Evolutionary conservation across 2,113 vertebrate species (phyloP).

Genomic region (Synodontis membranacea): DNA sequence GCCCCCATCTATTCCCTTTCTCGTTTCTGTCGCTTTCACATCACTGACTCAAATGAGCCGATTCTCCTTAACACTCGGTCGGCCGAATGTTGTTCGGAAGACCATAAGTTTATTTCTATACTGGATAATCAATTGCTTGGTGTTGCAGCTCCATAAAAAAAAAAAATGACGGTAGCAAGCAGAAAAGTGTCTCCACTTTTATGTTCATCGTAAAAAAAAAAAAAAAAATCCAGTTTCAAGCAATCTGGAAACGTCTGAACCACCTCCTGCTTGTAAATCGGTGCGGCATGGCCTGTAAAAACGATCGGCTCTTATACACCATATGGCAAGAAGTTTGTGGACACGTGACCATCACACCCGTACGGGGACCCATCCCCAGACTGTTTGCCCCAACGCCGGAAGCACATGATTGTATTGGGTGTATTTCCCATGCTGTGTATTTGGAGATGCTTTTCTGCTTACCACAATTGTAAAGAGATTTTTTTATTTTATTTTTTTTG

Average conservation of each 20-base stretch:
- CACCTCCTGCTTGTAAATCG: not conserved
- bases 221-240: not conserved
- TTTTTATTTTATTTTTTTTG: not conserved
- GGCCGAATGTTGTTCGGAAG: not conserved
- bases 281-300: not conserved
- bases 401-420: too few relatives aligned
- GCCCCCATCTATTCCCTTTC: not conserved
- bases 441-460: not conserved
- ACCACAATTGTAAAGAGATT: not conserved
- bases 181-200: not conserved
- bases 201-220: not conserved
- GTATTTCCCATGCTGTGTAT: not conserved
- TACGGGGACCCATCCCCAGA: not conserved
- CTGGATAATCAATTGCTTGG: slow-evolving; percentile 6
- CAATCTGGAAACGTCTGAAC: slow-evolving; percentile 3
- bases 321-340: not conserved
- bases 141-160: not conserved
- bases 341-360: not conserved
- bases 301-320: not conserved
- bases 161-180: slow-evolving; percentile 2
- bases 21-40: not conserved
- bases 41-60: not conserved
- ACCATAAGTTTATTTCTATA: not conserved
- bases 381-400: not conserved
- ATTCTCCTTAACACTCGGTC: not conserved